phyloP scores from a whole-genome alignment of 30 jellyfish, hydroid and myxozoan genomes.

The Mastigias papua region DNA sequence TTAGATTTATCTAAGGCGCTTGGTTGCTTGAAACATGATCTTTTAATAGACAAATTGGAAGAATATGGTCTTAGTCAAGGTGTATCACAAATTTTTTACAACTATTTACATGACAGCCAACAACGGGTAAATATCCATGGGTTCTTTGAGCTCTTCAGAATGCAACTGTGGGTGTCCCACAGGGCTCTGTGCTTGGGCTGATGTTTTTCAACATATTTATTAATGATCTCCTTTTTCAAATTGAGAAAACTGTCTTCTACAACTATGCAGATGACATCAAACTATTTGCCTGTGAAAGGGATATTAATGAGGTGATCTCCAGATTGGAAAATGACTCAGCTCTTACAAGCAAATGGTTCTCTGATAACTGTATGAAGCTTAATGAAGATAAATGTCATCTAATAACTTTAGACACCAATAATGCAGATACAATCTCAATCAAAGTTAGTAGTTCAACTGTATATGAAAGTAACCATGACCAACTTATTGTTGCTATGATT shows the following conservation, averaged over 20 bases:
- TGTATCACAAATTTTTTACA: neutral
- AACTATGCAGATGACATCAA: neutral
- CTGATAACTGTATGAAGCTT: too few species aligned
- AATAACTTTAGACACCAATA: too few species aligned
- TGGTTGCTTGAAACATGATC: neutral
- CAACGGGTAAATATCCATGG: neutral
- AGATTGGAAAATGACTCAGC: too few species aligned
- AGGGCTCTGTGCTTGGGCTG: constrained; percentile 15
- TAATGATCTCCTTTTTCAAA: neutral
- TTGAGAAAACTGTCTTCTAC: constrained; percentile 1
- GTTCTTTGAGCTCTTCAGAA: neutral
- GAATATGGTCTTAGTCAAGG: neutral
- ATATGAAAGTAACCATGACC: constrained; percentile 2
- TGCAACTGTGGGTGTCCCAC: neutral
- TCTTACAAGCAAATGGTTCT: neutral
- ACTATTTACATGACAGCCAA: neutral
- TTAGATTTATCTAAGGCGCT: neutral
- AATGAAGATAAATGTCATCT: too few species aligned
- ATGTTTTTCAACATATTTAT: constrained; percentile 5
- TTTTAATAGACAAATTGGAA: too few species aligned
- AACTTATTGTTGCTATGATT: neutral
- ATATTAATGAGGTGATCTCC: neutral
- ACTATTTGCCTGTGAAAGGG: neutral
- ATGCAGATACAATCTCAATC: too few species aligned
- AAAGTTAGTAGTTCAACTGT: too few species aligned